Evolutionary conservation across 1,140 invertebrate genomes (phyloP).

Genomic region (Sesamia nonagrioides): DNA sequence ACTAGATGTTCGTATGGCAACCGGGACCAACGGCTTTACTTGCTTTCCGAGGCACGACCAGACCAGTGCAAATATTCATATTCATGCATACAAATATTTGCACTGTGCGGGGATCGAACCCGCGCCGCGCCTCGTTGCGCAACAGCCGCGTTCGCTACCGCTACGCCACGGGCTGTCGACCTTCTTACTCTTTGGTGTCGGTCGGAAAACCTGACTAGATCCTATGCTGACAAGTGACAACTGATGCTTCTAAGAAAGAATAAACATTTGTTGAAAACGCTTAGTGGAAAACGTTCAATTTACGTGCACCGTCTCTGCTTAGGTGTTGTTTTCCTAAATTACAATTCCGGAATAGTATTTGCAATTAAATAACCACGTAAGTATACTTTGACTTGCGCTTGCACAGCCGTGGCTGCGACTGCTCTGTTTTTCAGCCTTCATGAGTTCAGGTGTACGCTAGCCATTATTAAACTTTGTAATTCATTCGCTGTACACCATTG

Average conservation of each 20-base stretch:
- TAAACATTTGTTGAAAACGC: not conserved
- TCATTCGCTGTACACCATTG: conserved; percentile 42
- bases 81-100: too few species aligned
- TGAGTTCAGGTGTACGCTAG: conserved; percentile 11
- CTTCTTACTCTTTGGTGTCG: too few species aligned
- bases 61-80: too few species aligned
- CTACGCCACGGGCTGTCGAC: too few species aligned
- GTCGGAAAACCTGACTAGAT: not conserved
- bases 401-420: not conserved
- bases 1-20: too few species aligned
- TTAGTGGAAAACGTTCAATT: not conserved
- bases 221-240: not conserved
- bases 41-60: too few species aligned
- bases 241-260: too few species aligned
- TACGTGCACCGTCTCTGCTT: not conserved
- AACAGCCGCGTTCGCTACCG: too few species aligned
- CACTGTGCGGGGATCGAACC: too few species aligned
- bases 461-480: conserved; percentile 26
- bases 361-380: conserved; percentile 8
- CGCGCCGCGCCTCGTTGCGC: too few species aligned
- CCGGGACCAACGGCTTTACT: too few species aligned
- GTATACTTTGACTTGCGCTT: conserved; percentile 30
- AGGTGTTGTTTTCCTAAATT: conserved; percentile 13
- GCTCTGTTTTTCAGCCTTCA: conserved; percentile 39
- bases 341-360: conserved; percentile 12